Evolutionary conservation across 1,140 invertebrate genomes (phyloP).

Genomic region (Cryptotermes secundus): DNA sequence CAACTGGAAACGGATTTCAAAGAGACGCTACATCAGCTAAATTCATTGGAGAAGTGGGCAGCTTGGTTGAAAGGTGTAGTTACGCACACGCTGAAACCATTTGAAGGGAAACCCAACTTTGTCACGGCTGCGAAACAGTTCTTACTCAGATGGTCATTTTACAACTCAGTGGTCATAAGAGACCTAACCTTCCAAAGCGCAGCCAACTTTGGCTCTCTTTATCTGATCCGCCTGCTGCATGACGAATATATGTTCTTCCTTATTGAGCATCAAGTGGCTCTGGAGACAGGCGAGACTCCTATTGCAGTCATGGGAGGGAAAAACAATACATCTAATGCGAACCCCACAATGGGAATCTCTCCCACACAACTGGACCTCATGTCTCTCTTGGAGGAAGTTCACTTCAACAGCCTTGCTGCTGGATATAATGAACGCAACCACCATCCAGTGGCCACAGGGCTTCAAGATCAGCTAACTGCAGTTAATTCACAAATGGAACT

Average conservation of each 20-base stretch:
- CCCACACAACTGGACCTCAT: constrained; percentile 5
- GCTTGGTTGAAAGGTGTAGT: too few relatives aligned
- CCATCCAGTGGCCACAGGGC: constrained; percentile 24
- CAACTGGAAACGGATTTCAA: too few relatives aligned
- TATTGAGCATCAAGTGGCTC: constrained; percentile 94
- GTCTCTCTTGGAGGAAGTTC: constrained; percentile 12
- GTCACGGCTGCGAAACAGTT: too few relatives aligned
- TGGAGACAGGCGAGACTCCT: constrained; percentile 84
- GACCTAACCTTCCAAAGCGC: constrained; percentile 94
- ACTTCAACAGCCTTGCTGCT: neutral
- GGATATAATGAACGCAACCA: neutral
- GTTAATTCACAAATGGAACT: too few relatives aligned
- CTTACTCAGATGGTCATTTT: too few relatives aligned
- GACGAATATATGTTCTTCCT: constrained; percentile 99
- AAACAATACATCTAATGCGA: constrained; percentile 30
- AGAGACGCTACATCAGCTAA: too few relatives aligned
- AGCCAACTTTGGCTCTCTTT: constrained; percentile 98
- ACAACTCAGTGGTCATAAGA: constrained; percentile 93
- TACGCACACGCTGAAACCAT: too few relatives aligned
- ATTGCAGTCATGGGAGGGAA: constrained; percentile 89
- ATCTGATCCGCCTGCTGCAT: constrained; percentile 94
- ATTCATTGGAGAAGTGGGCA: too few relatives aligned
- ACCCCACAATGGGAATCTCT: constrained; percentile 26
- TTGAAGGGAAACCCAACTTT: too few relatives aligned
- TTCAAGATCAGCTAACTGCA: constrained; percentile 33